A percentile compares a stretch with the other conserved stretches of the same genome.
Evolutionary conservation across 2,888 invertebrate genomes (phyloP).

Genomic region (Tenodera sinensis): DNA sequence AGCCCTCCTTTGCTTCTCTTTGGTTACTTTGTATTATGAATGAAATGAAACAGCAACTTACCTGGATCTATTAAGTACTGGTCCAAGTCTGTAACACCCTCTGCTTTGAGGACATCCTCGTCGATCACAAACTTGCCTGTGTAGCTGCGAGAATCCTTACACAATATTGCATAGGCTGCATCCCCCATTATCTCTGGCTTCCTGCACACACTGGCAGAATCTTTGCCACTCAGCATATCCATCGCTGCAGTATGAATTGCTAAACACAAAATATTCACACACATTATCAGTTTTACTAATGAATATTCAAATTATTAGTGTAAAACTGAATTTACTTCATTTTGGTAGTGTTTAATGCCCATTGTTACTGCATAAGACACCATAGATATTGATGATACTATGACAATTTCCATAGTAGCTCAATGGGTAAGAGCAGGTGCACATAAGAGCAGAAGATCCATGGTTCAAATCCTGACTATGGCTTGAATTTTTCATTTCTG

Average conservation of each 20-base stretch:
- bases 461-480: too few species aligned
- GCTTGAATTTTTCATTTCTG: too few species aligned
- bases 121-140: conserved; percentile 93
- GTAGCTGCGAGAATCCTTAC: conserved; percentile 68
- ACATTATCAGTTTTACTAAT: too few species aligned
- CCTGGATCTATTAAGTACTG: conserved; percentile 83
- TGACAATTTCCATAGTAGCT: too few species aligned
- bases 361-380: too few species aligned
- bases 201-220: conserved; percentile 62
- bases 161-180: conserved; percentile 80
- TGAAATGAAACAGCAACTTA: conserved; percentile 41
- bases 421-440: too few species aligned
- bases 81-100: conserved; percentile 78
- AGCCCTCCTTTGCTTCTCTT: too few species aligned
- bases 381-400: too few species aligned
- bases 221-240: conserved; percentile 74
- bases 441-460: too few species aligned
- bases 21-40: not conserved
- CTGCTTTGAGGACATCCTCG: conserved; percentile 75
- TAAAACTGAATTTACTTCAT: too few species aligned
- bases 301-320: too few species aligned
- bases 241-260: conserved; percentile 93
- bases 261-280: conserved; percentile 43
- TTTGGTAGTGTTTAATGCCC: too few species aligned
- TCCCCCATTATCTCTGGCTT: conserved; percentile 85